Evolutionary conservation across 2,113 vertebrate species (phyloP).

Genomic region (Hippopotamus amphibius): DNA sequence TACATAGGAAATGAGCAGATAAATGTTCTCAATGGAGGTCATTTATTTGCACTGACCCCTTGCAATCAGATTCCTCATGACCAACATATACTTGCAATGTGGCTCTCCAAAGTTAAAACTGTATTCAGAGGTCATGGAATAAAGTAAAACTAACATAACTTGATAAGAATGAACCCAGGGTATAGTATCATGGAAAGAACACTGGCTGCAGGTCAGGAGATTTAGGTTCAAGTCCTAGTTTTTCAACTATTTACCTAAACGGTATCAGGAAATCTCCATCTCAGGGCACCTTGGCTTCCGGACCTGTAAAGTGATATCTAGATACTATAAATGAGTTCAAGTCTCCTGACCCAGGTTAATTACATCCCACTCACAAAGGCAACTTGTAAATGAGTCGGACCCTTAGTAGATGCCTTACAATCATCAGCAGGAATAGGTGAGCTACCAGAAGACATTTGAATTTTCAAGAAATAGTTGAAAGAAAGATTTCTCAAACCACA

Average conservation of each 20-base stretch:
- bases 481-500: conserved; percentile 32
- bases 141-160: conserved; percentile 28
- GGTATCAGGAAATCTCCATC: neutral
- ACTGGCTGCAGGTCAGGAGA: neutral
- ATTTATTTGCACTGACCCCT: conserved; percentile 45
- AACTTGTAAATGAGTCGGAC: conserved; percentile 59
- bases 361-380: conserved; percentile 59
- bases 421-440: neutral
- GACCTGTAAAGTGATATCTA: conserved; percentile 60
- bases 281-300: conserved; percentile 18
- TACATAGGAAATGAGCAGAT: neutral
- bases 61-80: neutral
- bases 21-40: neutral
- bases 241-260: conserved; percentile 40
- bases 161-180: neutral
- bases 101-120: conserved; percentile 19
- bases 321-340: conserved; percentile 70
- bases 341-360: conserved; percentile 70
- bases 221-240: neutral
- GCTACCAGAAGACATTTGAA: conserved; percentile 22
- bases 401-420: conserved; percentile 46
- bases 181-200: neutral
- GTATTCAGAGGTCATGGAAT: neutral
- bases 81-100: neutral
- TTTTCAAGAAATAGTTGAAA: conserved; percentile 55